Evolutionary conservation across 2,113 vertebrate genomes (phyloP), one percentile per base, ranked within the genome.

Genomic region (Leucopsar rothschildi): DNA sequence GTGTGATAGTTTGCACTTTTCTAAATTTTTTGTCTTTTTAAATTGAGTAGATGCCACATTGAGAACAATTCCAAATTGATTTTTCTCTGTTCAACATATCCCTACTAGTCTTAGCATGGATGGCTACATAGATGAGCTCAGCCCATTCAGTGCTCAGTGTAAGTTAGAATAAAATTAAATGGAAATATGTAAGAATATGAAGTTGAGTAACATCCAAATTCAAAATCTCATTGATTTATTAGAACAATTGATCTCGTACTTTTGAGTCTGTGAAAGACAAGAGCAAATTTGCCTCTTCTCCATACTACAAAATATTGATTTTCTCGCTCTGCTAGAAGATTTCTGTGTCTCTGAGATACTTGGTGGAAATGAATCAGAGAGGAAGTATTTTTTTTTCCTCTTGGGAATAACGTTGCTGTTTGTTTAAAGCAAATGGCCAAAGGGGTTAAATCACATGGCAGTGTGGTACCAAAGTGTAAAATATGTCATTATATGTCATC

Each of bases 371-470:
- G 85, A 96, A 85, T 96, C 68, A 90, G 86, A 87, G 73, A 87
- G 77, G 80, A 95, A 80, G 42, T 37, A 27, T 47, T 76, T 85
- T 80, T 24, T 86, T 52, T 96, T 93, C 53, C 55, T 88, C 53
- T 79, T 78, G 47, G 70, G 63, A 96, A 90, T 92, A 92, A 84
- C 21, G 53, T 31, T 87, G 77, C 12, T 28, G 52, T 97, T 97
- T 97, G 72, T 93, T 95, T 75, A 93, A 96, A 92, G 71, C 93
- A 96, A 97, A 95, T 97, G 95, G 95, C 70, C 96, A 77, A 91
- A 91, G 65, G 44, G 63, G 91, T 96, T 95, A 92, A 93, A 77
- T 96, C 85, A 89, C 29, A 52, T 13, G 12, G 21, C 45, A 83
- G 55, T 68, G 55, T 83, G 61, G 86, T 89, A 84, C 40, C 28